Conservation (phyloP, 2,113 vertebrate genomes). For the Coryphaenoides rupestris region DNA sequence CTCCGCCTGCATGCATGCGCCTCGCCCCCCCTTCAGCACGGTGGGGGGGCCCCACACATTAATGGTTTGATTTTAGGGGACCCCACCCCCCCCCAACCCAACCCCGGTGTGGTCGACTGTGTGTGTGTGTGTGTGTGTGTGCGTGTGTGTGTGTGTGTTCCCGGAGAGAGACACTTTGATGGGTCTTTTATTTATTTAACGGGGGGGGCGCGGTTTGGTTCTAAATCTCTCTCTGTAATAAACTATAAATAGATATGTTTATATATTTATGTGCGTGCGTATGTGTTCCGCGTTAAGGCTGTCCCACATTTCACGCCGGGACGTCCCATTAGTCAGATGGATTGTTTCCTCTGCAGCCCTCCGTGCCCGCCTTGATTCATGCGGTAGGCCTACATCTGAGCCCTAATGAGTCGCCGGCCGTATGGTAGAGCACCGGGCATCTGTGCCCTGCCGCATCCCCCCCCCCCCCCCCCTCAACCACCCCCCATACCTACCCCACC, state of each 20-base stretch:
- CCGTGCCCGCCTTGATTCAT: constrained; percentile 77
- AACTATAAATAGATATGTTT: too few species aligned
- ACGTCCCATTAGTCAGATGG: constrained; percentile 68
- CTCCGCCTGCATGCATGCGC: constrained; percentile 19
- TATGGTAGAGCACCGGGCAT: constrained; percentile 74
- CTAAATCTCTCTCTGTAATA: too few species aligned
- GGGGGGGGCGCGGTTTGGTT: too few species aligned
- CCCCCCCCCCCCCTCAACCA: too few species aligned
- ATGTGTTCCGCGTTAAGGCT: constrained; percentile 24
- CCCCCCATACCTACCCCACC: too few species aligned
- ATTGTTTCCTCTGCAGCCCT: constrained; percentile 55
- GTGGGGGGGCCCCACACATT: constrained; percentile 40
- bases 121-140: constrained; percentile 13
- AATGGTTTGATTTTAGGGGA: constrained; percentile 49
- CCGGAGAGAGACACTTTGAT: constrained; percentile 55
- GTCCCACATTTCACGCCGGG: constrained; percentile 63
- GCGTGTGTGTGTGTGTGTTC: constrained; percentile 14
- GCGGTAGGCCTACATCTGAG: constrained; percentile 66
- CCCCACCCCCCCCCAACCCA: too few species aligned
- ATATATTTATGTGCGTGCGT: too few species aligned
- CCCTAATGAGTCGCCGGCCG: constrained; percentile 75
- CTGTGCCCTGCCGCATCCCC: constrained; percentile 56
- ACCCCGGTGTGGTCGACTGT: constrained; percentile 9
- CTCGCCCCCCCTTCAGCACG: constrained; percentile 50
- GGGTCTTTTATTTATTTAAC: constrained; percentile 3